Evolutionary conservation across 2,888 invertebrate species (phyloP).

Genomic region (Macaria notata): DNA sequence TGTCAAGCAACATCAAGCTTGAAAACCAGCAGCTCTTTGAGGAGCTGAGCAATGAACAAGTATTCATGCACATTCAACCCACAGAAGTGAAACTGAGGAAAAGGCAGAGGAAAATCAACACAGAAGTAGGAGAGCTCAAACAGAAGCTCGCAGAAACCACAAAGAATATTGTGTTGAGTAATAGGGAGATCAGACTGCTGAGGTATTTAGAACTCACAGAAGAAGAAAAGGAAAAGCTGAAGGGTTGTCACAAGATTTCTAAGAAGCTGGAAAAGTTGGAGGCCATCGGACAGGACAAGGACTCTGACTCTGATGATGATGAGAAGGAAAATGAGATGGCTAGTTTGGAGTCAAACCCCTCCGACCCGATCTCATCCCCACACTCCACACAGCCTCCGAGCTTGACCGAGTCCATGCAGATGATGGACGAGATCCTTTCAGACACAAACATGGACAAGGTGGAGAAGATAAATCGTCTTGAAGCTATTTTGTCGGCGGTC

Average conservation of each 20-base stretch:
- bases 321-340: constrained; percentile 89
- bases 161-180: constrained; percentile 94
- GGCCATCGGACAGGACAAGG: constrained; percentile 88
- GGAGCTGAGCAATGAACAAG: constrained; percentile 94
- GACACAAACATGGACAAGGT: constrained; percentile 92
- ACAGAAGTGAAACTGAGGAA: constrained; percentile 93
- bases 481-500: constrained; percentile 92
- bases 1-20: constrained; percentile 85
- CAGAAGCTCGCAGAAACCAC: constrained; percentile 90
- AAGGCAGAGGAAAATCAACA: constrained; percentile 94
- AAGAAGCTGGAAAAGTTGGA: constrained; percentile 95
- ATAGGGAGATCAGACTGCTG: constrained; percentile 93
- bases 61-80: constrained; percentile 92
- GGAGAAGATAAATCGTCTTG: constrained; percentile 92
- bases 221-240: constrained; percentile 95
- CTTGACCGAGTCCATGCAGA: constrained; percentile 94
- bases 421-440: constrained; percentile 92
- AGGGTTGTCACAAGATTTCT: constrained; percentile 95
- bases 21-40: constrained; percentile 88
- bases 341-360: constrained; percentile 90
- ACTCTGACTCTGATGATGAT: constrained; percentile 89
- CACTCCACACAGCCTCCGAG: constrained; percentile 90
- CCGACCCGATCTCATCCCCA: constrained; percentile 89
- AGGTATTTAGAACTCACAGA: constrained; percentile 95
- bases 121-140: constrained; percentile 93